These are phyloP conservation scores for Mongoloraphidia duomilia DNA, from an alignment of 2,888 invertebrate species.

Conservation along the genomic window DNA sequence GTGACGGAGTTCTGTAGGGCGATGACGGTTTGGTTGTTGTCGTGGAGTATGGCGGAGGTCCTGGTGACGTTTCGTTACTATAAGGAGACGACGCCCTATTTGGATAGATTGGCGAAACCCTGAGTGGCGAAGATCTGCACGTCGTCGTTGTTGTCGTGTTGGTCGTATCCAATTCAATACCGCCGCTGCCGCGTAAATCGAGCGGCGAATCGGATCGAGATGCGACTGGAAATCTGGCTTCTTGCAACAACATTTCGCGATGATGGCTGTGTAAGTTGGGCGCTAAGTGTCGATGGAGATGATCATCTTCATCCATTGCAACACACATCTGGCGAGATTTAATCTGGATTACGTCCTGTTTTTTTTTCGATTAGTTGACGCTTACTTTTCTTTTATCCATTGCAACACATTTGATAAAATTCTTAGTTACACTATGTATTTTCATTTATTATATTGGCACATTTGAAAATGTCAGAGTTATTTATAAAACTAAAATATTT, in stretches of 20 bases:
- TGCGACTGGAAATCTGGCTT: slow-evolving; percentile 26
- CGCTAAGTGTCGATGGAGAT: slow-evolving; percentile 1
- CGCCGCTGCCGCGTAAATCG: slow-evolving; percentile 27
- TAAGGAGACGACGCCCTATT: slow-evolving; percentile 18
- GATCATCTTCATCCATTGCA: slow-evolving; percentile 16
- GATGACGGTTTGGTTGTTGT: not conserved
- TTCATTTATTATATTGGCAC: too few species aligned
- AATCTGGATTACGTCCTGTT: too few species aligned
- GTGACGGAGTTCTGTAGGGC: slow-evolving; percentile 25
- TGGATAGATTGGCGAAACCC: slow-evolving; percentile 10
- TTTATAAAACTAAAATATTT: too few species aligned
- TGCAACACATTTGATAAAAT: too few species aligned
- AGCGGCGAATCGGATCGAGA: slow-evolving; percentile 28
- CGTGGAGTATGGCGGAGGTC: slow-evolving; percentile 3
- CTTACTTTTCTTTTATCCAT: too few species aligned
- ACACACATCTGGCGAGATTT: slow-evolving; percentile 8
- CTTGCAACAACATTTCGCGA: slow-evolving; percentile 22
- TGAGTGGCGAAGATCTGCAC: slow-evolving; percentile 17
- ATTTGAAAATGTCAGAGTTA: too few species aligned
- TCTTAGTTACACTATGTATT: too few species aligned
- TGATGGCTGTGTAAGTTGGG: slow-evolving; percentile 6
- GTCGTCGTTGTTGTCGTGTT: too few species aligned
- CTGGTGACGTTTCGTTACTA: slow-evolving; percentile 15
- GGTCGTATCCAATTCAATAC: not conserved
- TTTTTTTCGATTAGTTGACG: too few species aligned